These are phyloP conservation scores for Echinops telfairi DNA, from an alignment of 2,113 vertebrate genomes.

Conservation along the genomic window DNA sequence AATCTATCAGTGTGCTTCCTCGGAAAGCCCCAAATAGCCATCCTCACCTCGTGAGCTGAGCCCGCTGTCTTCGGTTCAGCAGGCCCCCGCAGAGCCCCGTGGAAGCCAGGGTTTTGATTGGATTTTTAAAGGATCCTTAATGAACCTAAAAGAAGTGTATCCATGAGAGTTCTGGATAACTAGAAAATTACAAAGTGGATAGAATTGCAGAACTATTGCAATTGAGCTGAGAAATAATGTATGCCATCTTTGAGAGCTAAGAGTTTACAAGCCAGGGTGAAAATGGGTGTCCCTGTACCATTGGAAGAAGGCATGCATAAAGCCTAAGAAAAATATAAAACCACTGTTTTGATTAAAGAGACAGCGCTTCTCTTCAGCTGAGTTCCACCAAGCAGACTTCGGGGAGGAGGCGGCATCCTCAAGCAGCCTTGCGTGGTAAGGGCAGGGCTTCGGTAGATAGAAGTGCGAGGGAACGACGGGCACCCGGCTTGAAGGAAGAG, in stretches of 20 bases:
- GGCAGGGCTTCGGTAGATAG: background rate
- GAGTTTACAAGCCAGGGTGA: background rate
- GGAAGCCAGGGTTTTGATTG: too few relatives aligned
- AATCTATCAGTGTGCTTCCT: too few relatives aligned
- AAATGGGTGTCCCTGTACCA: background rate
- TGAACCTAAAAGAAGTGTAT: too few relatives aligned
- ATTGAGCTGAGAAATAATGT: conserved; percentile 15
- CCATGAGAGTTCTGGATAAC: too few relatives aligned
- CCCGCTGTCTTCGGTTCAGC: too few relatives aligned
- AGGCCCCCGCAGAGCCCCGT: too few relatives aligned
- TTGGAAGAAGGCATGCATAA: background rate
- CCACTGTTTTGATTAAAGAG: background rate
- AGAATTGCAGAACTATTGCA: background rate
- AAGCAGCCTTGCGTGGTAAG: background rate
- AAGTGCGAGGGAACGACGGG: background rate
- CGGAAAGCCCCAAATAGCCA: too few relatives aligned
- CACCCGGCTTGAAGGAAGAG: background rate
- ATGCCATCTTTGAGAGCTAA: background rate
- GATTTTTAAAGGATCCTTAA: too few relatives aligned
- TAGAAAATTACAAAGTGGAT: conserved; percentile 7
- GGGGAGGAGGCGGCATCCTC: background rate
- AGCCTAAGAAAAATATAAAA: conserved; percentile 31
- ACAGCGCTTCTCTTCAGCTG: conserved; percentile 11
- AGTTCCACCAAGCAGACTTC: background rate
- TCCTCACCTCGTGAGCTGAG: too few relatives aligned